Conservation (phyloP, 2,113 vertebrate species). For the Pteropus alecto region DNA sequence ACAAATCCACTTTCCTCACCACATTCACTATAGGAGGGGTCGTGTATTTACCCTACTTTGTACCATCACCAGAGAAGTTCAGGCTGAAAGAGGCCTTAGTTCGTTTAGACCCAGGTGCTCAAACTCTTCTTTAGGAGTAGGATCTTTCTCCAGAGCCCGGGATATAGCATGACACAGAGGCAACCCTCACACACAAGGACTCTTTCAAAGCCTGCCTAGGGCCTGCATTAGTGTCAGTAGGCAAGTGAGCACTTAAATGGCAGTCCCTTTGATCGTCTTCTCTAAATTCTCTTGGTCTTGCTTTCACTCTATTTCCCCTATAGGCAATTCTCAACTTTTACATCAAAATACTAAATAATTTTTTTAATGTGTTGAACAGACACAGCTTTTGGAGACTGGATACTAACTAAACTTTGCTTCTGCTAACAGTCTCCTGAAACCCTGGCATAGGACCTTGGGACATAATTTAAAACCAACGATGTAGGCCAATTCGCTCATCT, state of each 20-base stretch:
- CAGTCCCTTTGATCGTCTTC: neutral
- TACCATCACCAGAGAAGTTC: neutral
- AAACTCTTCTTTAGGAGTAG: neutral
- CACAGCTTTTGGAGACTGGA: neutral
- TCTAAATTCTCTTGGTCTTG: neutral
- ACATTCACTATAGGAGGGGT: neutral
- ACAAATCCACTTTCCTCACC: neutral
- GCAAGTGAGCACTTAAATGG: neutral
- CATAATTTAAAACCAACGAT: neutral
- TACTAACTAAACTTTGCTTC: neutral
- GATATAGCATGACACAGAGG: neutral
- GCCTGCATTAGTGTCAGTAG: rapidly evolving
- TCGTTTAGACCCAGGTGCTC: neutral
- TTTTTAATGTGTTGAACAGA: neutral
- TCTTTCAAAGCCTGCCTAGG: neutral
- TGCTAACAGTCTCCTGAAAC: neutral
- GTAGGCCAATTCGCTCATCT: neutral
- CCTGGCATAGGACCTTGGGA: neutral
- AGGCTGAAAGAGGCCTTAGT: neutral
- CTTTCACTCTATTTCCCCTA: neutral
- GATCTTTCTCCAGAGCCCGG: neutral
- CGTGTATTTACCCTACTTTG: neutral
- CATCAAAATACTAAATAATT: neutral
- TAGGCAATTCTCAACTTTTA: neutral
- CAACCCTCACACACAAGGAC: rapidly evolving